A percentile compares a stretch with the other conserved stretches of the same genome.
Evolutionary conservation across 2,888 invertebrate genomes (phyloP).

Genomic region (Platycheirus albimanus): DNA sequence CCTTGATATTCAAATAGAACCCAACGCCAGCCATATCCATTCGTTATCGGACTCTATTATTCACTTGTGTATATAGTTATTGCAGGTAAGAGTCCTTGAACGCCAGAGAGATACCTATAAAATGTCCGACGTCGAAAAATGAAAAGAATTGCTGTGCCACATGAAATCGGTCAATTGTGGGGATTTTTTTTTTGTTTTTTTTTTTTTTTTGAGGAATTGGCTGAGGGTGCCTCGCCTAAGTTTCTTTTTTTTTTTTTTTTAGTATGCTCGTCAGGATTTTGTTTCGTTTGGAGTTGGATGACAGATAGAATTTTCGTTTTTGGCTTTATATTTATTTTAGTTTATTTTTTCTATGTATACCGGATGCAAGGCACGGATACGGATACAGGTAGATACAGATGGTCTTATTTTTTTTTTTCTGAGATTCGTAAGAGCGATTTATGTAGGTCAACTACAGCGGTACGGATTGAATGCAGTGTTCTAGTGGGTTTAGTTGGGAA

Average conservation of each 20-base stretch:
- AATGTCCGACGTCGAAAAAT: background rate
- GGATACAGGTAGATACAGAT: conserved; percentile 4
- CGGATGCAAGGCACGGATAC: background rate
- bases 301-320: conserved; percentile 21
- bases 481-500: too few species aligned
- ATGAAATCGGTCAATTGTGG: conserved; percentile 33
- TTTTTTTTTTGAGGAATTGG: background rate
- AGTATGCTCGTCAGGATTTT: conserved; percentile 42
- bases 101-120: conserved; percentile 19
- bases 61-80: conserved; percentile 30
- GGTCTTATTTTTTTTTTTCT: conserved; percentile 32
- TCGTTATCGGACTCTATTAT: conserved; percentile 32
- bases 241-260: conserved; percentile 5
- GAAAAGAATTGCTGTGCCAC: conserved; percentile 22
- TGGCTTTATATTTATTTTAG: too few species aligned
- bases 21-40: conserved; percentile 14
- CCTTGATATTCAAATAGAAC: conserved; percentile 23
- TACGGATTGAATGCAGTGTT: too few species aligned
- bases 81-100: conserved; percentile 45
- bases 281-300: conserved; percentile 15
- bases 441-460: conserved; percentile 43
- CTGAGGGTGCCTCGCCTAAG: conserved; percentile 32
- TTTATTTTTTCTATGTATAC: background rate
- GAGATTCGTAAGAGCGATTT: conserved; percentile 42
- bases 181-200: conserved; percentile 10